Evolutionary conservation across 2,888 invertebrate species (phyloP), one percentile per base, ranked within the genome.

Genomic region (Oasisia sp.): DNA sequence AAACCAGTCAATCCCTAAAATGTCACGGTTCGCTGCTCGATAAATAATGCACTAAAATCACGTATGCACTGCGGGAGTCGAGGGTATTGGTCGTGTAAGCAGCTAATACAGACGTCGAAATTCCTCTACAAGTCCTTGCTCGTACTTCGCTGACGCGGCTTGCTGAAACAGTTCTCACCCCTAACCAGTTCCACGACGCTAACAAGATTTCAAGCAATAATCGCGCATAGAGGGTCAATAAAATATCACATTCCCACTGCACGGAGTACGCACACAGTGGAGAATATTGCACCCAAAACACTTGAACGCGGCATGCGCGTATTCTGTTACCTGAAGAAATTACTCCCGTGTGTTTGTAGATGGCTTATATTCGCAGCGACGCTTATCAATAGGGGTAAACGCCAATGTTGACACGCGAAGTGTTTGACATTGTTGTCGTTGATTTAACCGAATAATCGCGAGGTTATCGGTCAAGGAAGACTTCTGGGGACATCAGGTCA

Each of bases 1-100:
- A 74, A 74, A 74, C 74, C 27, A 74, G 74, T 74, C 74, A 27
- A n/a, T 74, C 74, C 74, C 27, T n/a, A 74, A 27, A 74, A 27
- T 27, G n/a, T 7, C n/a, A 74, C 74, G 74, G n/a, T 74, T 74
- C 74, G 74, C 74, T 74, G 74, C 74, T 0, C 74, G 74, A 74
- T 74, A 74, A 74, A 74, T n/a, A 74, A 74, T 74, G 74, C 74
- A 74, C 74, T 74, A 74, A 74, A 74, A 74, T 27, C 74, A 74
- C 74, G 74, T 74, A 74, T 19, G 74, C 74, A 19, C 74, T 19
- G n/a, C 74, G 74, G 74, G 74, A n/a, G 7, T 7, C 74, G 19
- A 7, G 74, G 27, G 0, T 19, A 27, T 27, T 74, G 27, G 74
- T 27, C 74, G 27, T 14, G 74, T 74, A 74, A 74, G 74, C 74